phyloP scores from a whole-genome alignment of 2,113 vertebrate genomes.

The Phalacrocorax pelagicus region DNA sequence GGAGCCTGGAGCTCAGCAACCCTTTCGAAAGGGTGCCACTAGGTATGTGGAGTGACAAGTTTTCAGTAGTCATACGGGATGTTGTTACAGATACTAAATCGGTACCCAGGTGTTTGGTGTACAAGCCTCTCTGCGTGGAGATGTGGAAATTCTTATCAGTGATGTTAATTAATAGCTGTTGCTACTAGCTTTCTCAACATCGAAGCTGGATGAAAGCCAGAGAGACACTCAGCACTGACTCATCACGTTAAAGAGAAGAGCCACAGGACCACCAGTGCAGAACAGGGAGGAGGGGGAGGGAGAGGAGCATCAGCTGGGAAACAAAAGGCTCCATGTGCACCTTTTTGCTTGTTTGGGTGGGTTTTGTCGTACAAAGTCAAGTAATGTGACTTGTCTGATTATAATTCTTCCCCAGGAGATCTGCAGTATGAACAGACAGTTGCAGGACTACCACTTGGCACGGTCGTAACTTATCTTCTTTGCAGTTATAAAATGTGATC shows the following conservation, averaged over 20 bases:
- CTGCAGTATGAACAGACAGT: neutral
- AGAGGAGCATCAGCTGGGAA: neutral
- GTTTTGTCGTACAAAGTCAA: neutral
- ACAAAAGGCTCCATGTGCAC: neutral
- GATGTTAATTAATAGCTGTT: neutral
- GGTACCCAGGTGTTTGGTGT: neutral
- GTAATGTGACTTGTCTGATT: neutral
- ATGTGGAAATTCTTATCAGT: neutral
- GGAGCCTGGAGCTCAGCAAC: neutral
- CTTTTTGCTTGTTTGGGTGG: neutral
- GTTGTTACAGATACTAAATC: accelerated
- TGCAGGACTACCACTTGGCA: neutral
- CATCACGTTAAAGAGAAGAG: neutral
- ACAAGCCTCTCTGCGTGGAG: neutral
- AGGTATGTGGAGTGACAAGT: no score
- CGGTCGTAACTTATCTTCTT: neutral
- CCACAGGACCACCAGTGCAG: neutral
- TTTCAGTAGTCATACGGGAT: neutral
- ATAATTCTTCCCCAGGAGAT: neutral
- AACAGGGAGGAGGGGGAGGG: neutral
- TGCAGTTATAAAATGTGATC: neutral
- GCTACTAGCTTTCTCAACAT: neutral
- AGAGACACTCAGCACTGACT: no score
- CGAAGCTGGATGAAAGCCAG: neutral
- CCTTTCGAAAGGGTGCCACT: neutral